Conservation (phyloP, 2,888 invertebrate genomes). For the Eupithecia exiguata region DNA sequence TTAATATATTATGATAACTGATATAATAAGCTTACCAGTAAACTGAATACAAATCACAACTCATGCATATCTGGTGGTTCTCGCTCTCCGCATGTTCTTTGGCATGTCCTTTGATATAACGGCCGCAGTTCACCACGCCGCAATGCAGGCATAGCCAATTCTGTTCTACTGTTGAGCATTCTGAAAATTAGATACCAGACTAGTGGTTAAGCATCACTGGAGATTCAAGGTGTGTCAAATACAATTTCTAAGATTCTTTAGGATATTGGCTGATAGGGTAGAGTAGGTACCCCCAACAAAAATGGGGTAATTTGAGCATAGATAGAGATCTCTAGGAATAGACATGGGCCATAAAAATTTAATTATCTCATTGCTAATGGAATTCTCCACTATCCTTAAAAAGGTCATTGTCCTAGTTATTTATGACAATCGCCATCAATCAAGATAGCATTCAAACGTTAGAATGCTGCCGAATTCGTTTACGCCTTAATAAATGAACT, state of each 20-base stretch:
- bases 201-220: not conserved
- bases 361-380: not conserved
- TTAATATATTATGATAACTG: no score
- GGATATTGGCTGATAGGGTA: not conserved
- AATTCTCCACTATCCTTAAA: slow-evolving; percentile 13
- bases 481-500: slow-evolving; percentile 44
- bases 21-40: slow-evolving; percentile 88
- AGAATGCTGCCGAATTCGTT: slow-evolving; percentile 21
- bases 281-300: not conserved
- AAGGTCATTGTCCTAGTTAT: slow-evolving; percentile 3
- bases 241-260: no score
- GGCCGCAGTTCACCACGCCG: slow-evolving; percentile 89
- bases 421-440: slow-evolving; percentile 11
- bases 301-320: not conserved
- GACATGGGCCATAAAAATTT: not conserved
- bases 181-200: slow-evolving; percentile 58
- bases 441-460: slow-evolving; percentile 6
- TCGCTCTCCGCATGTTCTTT: slow-evolving; percentile 86
- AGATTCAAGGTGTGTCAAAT: not conserved
- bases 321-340: not conserved
- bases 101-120: slow-evolving; percentile 90
- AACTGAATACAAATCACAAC: slow-evolving; percentile 88
- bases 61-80: slow-evolving; percentile 89
- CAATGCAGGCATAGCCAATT: slow-evolving; percentile 91
- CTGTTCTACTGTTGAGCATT: slow-evolving; percentile 86